Percentiles rank a stretch among this genome's conserved stretches.
phyloP scores from a whole-genome alignment of 2,888 invertebrate species.

The Elaeidobius kamerunicus region DNA sequence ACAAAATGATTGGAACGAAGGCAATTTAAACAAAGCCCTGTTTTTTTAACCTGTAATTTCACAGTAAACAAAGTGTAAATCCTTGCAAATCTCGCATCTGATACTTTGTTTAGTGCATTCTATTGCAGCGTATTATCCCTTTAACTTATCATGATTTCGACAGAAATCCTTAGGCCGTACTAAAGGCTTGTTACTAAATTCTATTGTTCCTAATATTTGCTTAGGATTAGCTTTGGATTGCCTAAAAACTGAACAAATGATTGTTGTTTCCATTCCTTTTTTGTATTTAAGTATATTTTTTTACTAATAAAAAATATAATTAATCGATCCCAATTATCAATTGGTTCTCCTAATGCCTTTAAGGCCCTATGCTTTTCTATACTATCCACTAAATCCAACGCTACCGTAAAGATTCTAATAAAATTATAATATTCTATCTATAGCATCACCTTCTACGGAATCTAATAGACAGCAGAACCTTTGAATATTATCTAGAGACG shows the following conservation, averaged over 20 bases:
- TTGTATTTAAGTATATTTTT: constrained; percentile 8
- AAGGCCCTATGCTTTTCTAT: constrained; percentile 15
- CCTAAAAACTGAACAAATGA: not conserved
- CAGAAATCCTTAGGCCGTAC: too few species aligned
- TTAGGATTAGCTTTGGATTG: not conserved
- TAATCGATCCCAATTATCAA: constrained; percentile 10
- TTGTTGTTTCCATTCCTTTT: constrained; percentile 8
- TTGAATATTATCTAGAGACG: not conserved
- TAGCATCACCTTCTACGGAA: constrained; percentile 2
- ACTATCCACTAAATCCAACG: not conserved
- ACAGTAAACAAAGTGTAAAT: constrained; percentile 3
- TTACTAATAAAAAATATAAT: constrained; percentile 5
- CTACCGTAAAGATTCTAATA: not conserved
- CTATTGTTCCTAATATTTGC: too few species aligned
- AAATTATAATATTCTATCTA: constrained; percentile 3
- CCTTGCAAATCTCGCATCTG: constrained; percentile 1
- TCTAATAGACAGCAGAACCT: constrained; percentile 5
- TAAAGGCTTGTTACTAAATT: not conserved
- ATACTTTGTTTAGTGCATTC: not conserved
- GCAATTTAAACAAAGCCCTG: constrained; percentile 3
- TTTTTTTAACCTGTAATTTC: constrained; percentile 3
- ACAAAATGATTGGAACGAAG: not conserved
- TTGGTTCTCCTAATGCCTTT: constrained; percentile 10
- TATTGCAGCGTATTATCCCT: not conserved
- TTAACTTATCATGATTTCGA: too few species aligned